Evolutionary conservation across 2,888 invertebrate genomes (phyloP).

Genomic region (Oegoconia quadripuncta): DNA sequence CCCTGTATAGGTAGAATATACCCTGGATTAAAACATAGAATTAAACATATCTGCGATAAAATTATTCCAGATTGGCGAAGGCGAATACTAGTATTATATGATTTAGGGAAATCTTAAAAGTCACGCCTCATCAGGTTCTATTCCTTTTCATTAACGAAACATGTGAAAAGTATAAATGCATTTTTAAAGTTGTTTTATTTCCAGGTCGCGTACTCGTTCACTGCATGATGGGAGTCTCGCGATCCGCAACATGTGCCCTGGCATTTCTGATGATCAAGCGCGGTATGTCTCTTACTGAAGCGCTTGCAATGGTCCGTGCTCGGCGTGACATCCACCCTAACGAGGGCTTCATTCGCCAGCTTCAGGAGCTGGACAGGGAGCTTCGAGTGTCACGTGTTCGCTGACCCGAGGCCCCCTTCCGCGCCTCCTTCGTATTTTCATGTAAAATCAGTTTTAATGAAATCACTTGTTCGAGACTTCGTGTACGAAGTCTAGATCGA

Average conservation of each 20-base stretch:
- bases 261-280: conserved; percentile 90
- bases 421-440: conserved; percentile 42
- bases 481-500: conserved; percentile 63
- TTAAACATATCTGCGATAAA: too few relatives aligned
- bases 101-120: too few relatives aligned
- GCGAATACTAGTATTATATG: too few relatives aligned
- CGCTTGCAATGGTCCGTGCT: conserved; percentile 84
- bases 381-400: conserved; percentile 73
- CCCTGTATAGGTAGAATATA: too few relatives aligned
- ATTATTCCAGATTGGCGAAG: too few relatives aligned
- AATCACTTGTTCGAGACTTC: conserved; percentile 32
- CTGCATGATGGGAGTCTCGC: conserved; percentile 89
- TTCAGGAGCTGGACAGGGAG: conserved; percentile 83
- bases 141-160: too few relatives aligned
- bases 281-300: conserved; percentile 85
- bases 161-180: too few relatives aligned
- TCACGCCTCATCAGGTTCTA: too few relatives aligned
- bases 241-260: conserved; percentile 89
- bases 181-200: too few relatives aligned
- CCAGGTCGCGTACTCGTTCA: conserved; percentile 89
- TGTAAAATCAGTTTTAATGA: conserved; percentile 26
- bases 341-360: conserved; percentile 87
- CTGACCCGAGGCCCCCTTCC: conserved; percentile 62
- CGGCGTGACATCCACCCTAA: conserved; percentile 88
- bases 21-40: too few relatives aligned